Evolutionary conservation across 2,888 invertebrate genomes (phyloP).

Genomic region (Alitta virens): DNA sequence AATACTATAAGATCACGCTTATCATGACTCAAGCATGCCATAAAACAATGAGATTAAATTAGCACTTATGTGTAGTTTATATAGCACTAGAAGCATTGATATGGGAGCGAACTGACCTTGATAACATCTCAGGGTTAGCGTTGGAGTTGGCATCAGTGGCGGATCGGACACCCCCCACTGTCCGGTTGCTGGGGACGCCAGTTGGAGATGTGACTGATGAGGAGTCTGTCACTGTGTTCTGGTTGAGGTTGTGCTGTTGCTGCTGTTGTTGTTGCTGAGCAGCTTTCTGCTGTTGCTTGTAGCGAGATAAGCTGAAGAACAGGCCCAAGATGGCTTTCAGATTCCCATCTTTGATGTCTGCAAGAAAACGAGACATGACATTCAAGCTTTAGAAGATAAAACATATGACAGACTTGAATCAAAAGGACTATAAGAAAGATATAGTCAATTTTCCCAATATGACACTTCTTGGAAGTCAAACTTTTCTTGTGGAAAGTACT

Average conservation of each 20-base stretch:
- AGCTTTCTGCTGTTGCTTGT: conserved; percentile 79
- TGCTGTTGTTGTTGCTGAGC: conserved; percentile 16
- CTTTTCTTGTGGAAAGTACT: no score
- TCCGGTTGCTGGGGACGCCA: background rate
- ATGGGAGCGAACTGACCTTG: conserved; percentile 15
- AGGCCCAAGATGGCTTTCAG: conserved; percentile 89
- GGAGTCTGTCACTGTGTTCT: conserved; percentile 10
- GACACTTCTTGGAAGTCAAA: no score
- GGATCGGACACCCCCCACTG: conserved; percentile 6
- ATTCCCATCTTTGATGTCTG: conserved; percentile 89
- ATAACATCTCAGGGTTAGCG: conserved; percentile 22
- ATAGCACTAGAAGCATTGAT: background rate
- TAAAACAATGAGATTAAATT: background rate
- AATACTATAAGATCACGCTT: no score
- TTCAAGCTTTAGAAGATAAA: no score
- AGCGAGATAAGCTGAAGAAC: conserved; percentile 91
- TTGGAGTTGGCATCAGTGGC: conserved; percentile 16
- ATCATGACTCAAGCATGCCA: background rate
- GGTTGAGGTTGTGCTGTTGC: conserved; percentile 15
- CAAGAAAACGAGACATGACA: conserved; percentile 14
- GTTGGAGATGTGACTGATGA: background rate
- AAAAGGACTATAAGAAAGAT: no score
- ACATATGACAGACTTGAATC: no score
- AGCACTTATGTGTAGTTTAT: no score
- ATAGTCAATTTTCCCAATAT: no score